phyloP scores from a whole-genome alignment of 2,888 invertebrate genomes.

The Mythimna lalbum region DNA sequence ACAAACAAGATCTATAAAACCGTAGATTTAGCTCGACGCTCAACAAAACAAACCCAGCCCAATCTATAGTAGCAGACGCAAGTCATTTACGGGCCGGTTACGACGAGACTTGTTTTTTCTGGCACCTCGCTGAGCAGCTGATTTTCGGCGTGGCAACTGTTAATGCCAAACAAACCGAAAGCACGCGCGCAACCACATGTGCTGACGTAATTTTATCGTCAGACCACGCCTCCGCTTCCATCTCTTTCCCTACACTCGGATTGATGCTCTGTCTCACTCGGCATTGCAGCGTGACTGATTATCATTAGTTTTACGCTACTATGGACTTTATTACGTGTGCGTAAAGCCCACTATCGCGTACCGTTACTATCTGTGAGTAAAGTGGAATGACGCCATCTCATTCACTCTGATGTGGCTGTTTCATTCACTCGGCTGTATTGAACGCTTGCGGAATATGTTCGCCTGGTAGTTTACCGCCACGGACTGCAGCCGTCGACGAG shows the following conservation, averaged over 20 bases:
- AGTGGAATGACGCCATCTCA: constrained; percentile 68
- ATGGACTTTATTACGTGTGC: constrained; percentile 63
- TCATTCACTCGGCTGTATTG: constrained; percentile 68
- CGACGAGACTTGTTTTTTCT: constrained; percentile 73
- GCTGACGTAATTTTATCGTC: constrained; percentile 80
- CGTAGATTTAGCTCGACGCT: constrained; percentile 30
- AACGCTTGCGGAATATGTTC: constrained; percentile 77
- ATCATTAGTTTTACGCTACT: constrained; percentile 59
- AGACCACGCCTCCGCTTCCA: constrained; percentile 77
- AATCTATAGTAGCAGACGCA: constrained; percentile 56
- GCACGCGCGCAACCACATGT: constrained; percentile 84
- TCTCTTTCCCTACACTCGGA: constrained; percentile 73
- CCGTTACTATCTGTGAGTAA: constrained; percentile 58
- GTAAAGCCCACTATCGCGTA: constrained; percentile 71
- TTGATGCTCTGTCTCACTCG: constrained; percentile 74
- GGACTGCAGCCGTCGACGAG: constrained; percentile 88
- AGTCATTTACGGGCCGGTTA: constrained; percentile 61
- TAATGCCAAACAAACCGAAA: constrained; percentile 79
- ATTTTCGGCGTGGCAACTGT: constrained; percentile 85
- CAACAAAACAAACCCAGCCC: constrained; percentile 52
- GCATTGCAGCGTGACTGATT: constrained; percentile 81
- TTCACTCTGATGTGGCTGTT: constrained; percentile 71
- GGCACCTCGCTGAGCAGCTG: constrained; percentile 81
- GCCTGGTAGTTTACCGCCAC: constrained; percentile 90
- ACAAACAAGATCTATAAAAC: constrained; percentile 21